Percentiles rank a stretch among this genome's conserved stretches.
Conservation (phyloP, 2,113 vertebrate species). For the Scartelaos histophorus region DNA sequence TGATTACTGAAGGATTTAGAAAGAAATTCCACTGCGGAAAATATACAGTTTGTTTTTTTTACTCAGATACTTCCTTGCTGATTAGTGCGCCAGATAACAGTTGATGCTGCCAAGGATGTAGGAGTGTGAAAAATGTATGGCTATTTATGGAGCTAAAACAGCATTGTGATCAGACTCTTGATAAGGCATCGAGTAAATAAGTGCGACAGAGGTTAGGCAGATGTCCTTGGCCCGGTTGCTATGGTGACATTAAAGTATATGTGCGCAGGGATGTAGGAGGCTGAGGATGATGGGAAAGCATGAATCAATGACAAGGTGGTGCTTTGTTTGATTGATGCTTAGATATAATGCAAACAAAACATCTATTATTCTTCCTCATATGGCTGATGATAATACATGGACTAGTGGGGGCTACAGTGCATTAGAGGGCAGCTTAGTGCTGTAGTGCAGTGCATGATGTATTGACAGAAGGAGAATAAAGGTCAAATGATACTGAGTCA, state of each 20-base stretch:
- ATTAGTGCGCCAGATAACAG: slow-evolving; percentile 19
- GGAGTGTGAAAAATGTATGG: slow-evolving; percentile 7
- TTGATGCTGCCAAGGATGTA: slow-evolving; percentile 21
- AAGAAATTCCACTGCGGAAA: not conserved
- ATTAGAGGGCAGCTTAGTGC: slow-evolving; percentile 1
- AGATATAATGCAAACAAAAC: not conserved
- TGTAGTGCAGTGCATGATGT: not conserved
- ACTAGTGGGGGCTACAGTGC: not conserved
- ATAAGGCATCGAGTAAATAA: slow-evolving; percentile 57
- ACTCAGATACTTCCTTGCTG: slow-evolving; percentile 11
- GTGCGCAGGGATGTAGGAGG: slow-evolving; percentile 4
- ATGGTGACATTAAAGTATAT: slow-evolving; percentile 53
- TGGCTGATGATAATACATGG: not conserved
- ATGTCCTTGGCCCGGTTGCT: slow-evolving; percentile 59
- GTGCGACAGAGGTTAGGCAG: slow-evolving; percentile 39
- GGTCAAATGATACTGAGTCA: not conserved
- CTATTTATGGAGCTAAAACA: slow-evolving; percentile 49
- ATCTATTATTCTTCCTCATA: not conserved
- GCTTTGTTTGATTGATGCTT: not conserved
- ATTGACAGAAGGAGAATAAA: not conserved
- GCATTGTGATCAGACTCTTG: slow-evolving; percentile 55
- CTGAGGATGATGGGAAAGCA: slow-evolving; percentile 13
- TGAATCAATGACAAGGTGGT: slow-evolving; percentile 20
- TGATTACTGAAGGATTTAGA: not conserved
- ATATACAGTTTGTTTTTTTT: slow-evolving; percentile 10